Conservation (phyloP, 2,797 vertebrate species). For the Chiloscyllium punctatum region DNA sequence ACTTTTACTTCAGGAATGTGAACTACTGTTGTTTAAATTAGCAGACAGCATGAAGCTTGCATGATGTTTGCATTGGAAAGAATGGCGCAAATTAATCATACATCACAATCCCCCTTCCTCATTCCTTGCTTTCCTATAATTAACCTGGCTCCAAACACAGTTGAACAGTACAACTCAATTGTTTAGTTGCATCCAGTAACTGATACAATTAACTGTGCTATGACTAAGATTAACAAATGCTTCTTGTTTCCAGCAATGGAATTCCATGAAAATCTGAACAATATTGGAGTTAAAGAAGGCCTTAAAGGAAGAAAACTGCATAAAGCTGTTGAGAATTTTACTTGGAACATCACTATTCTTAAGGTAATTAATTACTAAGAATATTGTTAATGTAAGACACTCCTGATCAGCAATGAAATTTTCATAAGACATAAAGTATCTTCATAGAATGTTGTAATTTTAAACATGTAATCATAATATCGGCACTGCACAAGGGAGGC, state of each 20-base stretch:
- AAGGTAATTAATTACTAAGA: constrained; percentile 65
- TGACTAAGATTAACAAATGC: background rate
- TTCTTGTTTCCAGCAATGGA: constrained; percentile 77
- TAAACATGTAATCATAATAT: background rate
- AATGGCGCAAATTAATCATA: background rate
- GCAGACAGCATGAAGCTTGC: background rate
- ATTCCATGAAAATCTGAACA: constrained; percentile 89
- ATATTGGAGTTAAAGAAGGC: constrained; percentile 83
- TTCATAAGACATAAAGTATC: background rate
- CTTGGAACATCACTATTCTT: constrained; percentile 96
- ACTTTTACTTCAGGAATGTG: background rate
- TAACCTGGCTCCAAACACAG: background rate
- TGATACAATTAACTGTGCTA: background rate
- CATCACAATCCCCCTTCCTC: background rate
- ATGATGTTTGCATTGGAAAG: background rate
- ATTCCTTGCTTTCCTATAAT: background rate
- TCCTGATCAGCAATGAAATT: background rate
- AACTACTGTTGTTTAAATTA: background rate
- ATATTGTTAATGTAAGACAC: background rate
- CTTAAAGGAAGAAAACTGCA: constrained; percentile 88
- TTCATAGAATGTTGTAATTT: background rate
- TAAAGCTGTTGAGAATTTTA: constrained; percentile 93
- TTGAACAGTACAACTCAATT: background rate
- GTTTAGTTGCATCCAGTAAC: background rate
- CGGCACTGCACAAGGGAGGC: background rate